Evolutionary conservation across 1,140 invertebrate genomes (phyloP), one percentile per base, ranked within the genome.

Genomic region (Drosophila kepulauana): DNA sequence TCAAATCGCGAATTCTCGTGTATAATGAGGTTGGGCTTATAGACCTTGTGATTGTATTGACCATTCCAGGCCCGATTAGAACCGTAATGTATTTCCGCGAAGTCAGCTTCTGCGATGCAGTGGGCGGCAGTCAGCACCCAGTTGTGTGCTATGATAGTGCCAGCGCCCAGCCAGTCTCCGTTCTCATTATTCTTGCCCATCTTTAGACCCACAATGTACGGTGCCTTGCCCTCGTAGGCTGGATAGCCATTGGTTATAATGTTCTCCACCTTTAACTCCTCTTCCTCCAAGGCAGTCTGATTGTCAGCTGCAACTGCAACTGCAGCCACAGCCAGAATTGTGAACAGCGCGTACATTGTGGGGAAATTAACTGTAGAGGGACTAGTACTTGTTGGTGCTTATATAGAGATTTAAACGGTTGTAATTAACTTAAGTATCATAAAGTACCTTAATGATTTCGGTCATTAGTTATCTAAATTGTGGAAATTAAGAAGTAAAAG

Each of bases 61-160:
- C 82, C 76, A 3, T 46, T 65, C 30, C 79, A 76, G 13, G 63
- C 70, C 38, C 62, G 48, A 13, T 84, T 88, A 7, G 90, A 87
- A n/a, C 90, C 90, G 15, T 90, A 88, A 49, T 91, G 57, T n/a
- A 90, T 70, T 16, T 75, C 78, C 20, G 71, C 86, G 28, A 58
- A 74, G 57, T 86, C 66, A 7, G 41, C 11, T 5, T 7, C 33
- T 8, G 13, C 64, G 69, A 87, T 41, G 65, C 95, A 95, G 76
- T 96, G 95, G 3, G 94, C 95, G 1, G 95, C 94, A 3, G 94
- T 94, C 43, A 95, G 71, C 0, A 95, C 86, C 93, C 93, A 95
- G n/a, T 91, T 66, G 49, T 91, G 76, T 62, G 87, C 92, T 16
- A 95, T 93, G 38, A 96, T 82, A 20, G 93, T 94, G 5, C 94